These are phyloP conservation scores for Batillaria attramentaria DNA, from an alignment of 1,140 invertebrate species.

Conservation along the genomic window DNA sequence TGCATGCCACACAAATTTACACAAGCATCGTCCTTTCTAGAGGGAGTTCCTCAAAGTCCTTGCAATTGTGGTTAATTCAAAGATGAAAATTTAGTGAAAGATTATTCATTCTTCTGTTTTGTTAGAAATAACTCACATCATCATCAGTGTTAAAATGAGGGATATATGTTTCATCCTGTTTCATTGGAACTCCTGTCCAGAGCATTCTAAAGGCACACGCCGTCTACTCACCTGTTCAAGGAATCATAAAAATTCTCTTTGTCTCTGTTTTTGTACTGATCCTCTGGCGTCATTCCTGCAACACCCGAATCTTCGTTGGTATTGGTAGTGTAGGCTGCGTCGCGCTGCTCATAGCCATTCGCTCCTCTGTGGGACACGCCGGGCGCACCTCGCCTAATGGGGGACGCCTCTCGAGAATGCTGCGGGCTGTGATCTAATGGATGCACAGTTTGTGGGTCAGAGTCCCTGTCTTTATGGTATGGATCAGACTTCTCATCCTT, in stretches of 20 bases:
- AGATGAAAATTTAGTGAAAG: too few relatives aligned
- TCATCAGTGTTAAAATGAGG: too few relatives aligned
- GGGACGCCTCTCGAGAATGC: constrained; percentile 30
- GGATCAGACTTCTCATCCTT: neutral
- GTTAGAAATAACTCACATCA: too few relatives aligned
- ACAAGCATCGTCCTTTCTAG: too few relatives aligned
- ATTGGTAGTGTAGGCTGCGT: constrained; percentile 47
- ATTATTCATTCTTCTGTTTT: too few relatives aligned
- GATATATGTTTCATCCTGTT: too few relatives aligned
- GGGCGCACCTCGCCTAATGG: constrained; percentile 22
- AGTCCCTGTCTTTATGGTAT: neutral
- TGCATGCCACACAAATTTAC: too few relatives aligned
- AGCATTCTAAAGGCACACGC: too few relatives aligned
- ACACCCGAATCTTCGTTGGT: constrained; percentile 56
- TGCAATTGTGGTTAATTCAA: too few relatives aligned
- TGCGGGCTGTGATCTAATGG: constrained; percentile 31
- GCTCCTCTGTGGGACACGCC: constrained; percentile 23
- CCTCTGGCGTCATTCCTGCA: constrained; percentile 50
- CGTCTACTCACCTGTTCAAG: constrained; percentile 36
- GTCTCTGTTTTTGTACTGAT: constrained; percentile 43
- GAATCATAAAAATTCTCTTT: constrained; percentile 33
- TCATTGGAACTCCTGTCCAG: too few relatives aligned
- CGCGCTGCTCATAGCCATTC: constrained; percentile 30
- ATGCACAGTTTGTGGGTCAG: neutral
- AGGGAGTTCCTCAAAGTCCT: too few relatives aligned